phyloP scores from a whole-genome alignment of 2,888 invertebrate species.

The Leptinotarsa peninsularis region DNA sequence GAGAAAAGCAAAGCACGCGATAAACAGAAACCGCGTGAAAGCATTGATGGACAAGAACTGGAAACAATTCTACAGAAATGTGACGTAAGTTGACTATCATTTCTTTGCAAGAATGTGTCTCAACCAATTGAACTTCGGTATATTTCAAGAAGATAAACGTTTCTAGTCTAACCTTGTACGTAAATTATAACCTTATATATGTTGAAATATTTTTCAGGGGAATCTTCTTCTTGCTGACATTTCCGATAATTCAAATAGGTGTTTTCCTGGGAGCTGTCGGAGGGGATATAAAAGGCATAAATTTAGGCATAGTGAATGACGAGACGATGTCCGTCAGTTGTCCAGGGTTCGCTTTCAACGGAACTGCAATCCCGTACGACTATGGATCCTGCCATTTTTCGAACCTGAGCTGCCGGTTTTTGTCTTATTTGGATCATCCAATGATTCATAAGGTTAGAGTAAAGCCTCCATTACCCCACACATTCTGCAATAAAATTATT shows the following conservation, averaged over 20 bases:
- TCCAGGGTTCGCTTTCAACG: conserved; percentile 53
- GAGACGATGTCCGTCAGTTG: conserved; percentile 69
- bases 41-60: conserved; percentile 55
- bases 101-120: too few relatives aligned
- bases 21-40: conserved; percentile 47
- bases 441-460: conserved; percentile 64
- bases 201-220: conserved; percentile 71
- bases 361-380: conserved; percentile 45
- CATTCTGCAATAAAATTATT: too few relatives aligned
- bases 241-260: conserved; percentile 84
- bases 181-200: neutral
- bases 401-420: conserved; percentile 74
- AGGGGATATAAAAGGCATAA: conserved; percentile 78
- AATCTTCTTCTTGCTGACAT: conserved; percentile 81
- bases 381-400: conserved; percentile 67
- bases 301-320: conserved; percentile 83
- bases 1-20: conserved; percentile 42
- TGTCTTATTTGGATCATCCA: conserved; percentile 71
- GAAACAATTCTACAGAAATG: conserved; percentile 56
- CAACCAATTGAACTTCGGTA: neutral
- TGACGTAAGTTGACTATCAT: conserved; percentile 49
- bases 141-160: neutral
- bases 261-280: conserved; percentile 87
- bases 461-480: too few relatives aligned
- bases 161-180: too few relatives aligned